Evolutionary conservation across 2,888 invertebrate genomes (phyloP).

Genomic region (Protonemura montana): DNA sequence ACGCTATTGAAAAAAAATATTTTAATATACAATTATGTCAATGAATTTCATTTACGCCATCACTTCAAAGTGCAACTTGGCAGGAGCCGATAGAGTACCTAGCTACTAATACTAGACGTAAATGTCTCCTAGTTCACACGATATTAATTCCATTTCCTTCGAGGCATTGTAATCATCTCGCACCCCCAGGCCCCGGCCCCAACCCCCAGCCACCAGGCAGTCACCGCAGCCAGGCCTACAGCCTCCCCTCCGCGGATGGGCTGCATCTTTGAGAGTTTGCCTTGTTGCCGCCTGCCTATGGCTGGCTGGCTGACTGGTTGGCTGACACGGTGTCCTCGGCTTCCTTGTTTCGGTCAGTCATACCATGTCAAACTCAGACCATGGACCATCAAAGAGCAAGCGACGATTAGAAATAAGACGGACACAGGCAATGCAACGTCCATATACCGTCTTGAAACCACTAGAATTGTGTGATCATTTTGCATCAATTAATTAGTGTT

Average conservation of each 20-base stretch:
- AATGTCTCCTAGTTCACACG: slow-evolving; percentile 18
- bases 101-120: background rate
- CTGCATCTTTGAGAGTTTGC: background rate
- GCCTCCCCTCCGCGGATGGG: background rate
- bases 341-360: too few species aligned
- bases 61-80: background rate
- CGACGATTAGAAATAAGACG: too few species aligned
- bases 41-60: too few species aligned
- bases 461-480: background rate
- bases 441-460: background rate
- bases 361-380: too few species aligned
- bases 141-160: slow-evolving; percentile 33
- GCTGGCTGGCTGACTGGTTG: too few species aligned
- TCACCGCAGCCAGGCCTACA: background rate
- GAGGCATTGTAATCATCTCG: background rate
- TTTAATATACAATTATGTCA: background rate
- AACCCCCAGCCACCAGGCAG: background rate
- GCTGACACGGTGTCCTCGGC: too few species aligned
- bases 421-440: too few species aligned
- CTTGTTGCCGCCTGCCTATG: too few species aligned
- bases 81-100: background rate
- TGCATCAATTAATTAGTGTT: background rate
- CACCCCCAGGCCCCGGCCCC: background rate
- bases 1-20: too few species aligned
- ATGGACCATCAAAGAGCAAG: too few species aligned